Base-by-base conservation (phyloP, 2,113 vertebrate genomes). In the Alligator sinensis region DNA sequence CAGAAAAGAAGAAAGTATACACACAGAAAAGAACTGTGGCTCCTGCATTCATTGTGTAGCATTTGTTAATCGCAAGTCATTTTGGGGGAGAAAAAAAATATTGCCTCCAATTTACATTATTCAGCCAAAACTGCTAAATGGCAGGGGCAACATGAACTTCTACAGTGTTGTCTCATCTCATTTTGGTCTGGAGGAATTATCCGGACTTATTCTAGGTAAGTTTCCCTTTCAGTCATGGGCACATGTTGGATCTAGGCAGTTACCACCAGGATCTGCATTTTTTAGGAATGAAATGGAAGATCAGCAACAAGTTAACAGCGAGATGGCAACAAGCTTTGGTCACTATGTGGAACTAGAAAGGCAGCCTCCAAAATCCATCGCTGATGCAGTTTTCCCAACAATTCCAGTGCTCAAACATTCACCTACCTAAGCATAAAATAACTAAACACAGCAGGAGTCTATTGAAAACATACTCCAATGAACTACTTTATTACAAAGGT, bases 21-120 rank as follows among this genome's bases (percentile, higher is more conserved):
- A 86, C 25, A 70, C 74, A 93, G 84, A 92, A 84, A 77, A 95
- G 28, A 84, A 87, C 77, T 87, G 47, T 47, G 47, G 47, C 47
- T 47, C 47, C 47, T 47, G 47, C 47, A 47, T 89, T 92, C 78
- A 96, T 47, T 47, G 92, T 70, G 55, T 61, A 94, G 84, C 59
- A n/a, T 22, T 92, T 90, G 47, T 66, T 77, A 93, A 63, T 78
- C 47, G 82, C 17, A 15, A 90, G 90, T 90, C 19, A 60, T 76
- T 91, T 93, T 47, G 72, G 74, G 62, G 77, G 54, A 82, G 83
- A 87, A 90, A 83, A 83, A 38, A 96, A 93, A 30, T 74, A 91
- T 47, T 80, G 47, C 47, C 7, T 47, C 47, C 9, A 7, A 47
- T 47, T 47, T 47, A 47, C 47, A 47, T 47, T 76, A 22, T 91